A percentile compares a stretch with the other conserved stretches of the same genome.
Evolutionary conservation across 2,113 vertebrate species (phyloP).

Genomic region (Abramis brama): DNA sequence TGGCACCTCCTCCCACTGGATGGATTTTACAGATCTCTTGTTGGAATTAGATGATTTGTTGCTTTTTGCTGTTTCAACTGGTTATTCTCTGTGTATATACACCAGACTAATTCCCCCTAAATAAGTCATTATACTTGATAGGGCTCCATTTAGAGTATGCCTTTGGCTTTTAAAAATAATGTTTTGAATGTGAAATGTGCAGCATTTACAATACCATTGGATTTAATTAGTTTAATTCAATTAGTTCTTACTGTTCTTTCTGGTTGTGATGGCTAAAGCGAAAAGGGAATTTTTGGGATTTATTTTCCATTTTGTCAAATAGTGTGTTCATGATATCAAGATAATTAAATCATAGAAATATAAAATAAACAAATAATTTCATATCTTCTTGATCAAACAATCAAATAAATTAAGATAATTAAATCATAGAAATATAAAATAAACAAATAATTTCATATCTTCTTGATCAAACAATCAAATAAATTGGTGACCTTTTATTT

Average conservation of each 20-base stretch:
- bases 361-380: background rate
- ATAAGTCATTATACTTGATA: background rate
- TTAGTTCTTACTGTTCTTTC: background rate
- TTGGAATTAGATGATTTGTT: background rate
- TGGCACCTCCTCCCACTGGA: background rate
- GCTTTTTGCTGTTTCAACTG: background rate
- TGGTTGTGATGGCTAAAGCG: conserved; percentile 5
- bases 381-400: too few relatives aligned
- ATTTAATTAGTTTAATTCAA: background rate
- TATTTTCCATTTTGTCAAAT: background rate
- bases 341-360: background rate
- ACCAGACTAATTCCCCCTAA: background rate
- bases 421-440: background rate
- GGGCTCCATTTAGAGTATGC: background rate
- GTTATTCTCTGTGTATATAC: background rate
- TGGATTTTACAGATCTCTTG: background rate
- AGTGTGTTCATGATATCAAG: background rate
- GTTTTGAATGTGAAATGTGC: background rate
- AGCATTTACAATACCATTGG: background rate
- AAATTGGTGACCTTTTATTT: too few relatives aligned
- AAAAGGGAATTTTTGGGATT: background rate
- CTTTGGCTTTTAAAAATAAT: background rate
- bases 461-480: background rate
- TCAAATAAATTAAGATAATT: too few relatives aligned
- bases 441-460: background rate